These are phyloP conservation scores for Drosophila meridiana DNA, from an alignment of 2,888 invertebrate genomes.

Conservation along the genomic window DNA sequence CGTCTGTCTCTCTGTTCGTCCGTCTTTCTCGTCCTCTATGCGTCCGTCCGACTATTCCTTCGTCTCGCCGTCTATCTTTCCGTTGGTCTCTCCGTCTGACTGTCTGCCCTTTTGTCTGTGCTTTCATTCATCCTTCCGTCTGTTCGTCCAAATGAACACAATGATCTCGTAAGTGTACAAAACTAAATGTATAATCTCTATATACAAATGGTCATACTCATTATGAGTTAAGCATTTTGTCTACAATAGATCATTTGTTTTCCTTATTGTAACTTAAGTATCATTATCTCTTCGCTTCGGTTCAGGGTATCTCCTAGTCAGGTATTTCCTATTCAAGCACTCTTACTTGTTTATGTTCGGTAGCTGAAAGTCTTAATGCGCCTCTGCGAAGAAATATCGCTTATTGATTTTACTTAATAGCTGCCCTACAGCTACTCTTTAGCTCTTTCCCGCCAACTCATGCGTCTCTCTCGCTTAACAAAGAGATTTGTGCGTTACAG, in stretches of 20 bases:
- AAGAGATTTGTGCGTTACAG: too few species aligned
- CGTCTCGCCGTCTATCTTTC: background rate
- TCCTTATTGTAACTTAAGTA: background rate
- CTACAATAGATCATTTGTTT: background rate
- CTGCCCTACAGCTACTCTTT: background rate
- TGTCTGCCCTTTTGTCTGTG: background rate
- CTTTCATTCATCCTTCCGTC: background rate
- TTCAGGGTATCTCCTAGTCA: background rate
- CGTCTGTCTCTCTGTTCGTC: background rate
- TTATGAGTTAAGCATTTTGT: background rate
- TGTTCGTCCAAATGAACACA: background rate
- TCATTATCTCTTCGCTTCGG: background rate
- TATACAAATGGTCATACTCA: too few species aligned
- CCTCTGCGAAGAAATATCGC: background rate
- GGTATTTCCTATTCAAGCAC: background rate
- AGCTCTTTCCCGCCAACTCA: background rate
- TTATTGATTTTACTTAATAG: constrained; percentile 6
- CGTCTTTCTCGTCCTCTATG: too few species aligned
- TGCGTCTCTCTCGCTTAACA: too few species aligned
- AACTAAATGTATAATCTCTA: too few species aligned
- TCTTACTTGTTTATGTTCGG: background rate
- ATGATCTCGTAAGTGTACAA: background rate
- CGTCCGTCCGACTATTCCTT: too few species aligned
- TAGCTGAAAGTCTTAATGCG: background rate
- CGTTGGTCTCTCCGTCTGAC: background rate